Evolutionary conservation across 2,113 vertebrate species (phyloP), one percentile per base, ranked within the genome.

Genomic region (Martes martes): DNA sequence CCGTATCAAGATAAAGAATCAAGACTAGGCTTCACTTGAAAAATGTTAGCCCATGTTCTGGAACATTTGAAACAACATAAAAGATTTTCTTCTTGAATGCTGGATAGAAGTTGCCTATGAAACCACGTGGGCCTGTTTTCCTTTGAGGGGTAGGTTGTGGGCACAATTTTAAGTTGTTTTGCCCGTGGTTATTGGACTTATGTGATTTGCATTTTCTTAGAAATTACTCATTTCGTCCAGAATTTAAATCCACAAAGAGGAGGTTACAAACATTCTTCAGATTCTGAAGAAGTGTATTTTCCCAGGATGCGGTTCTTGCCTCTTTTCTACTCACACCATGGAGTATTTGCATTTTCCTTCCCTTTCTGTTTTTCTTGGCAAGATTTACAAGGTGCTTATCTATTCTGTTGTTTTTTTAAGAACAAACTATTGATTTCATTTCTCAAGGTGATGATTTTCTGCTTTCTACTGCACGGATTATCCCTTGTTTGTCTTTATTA

Each of bases 171-270:
- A 52, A 59, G 28, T 67, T 95, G 31, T 94, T 92, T 86, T 78
- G 57, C 10, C 21, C 31, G 19, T 42, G 61, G 13, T 61, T 91
- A 42, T 87, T 67, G 93, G 67, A 45, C 55, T 71, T 92, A 26
- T 39, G 82, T 86, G 52, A 69, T 86, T 94, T 89, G 23, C 36
- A 36, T 92, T 96, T 96, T 86, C 84, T 94, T 74, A 87, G 55
- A 84, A 92, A 81, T 88, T 50, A 81, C 67, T 94, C 89, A 63
- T 82, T 92, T 88, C 18, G 50, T 90, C 61, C 55, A 84, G 81
- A 88, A 78, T 92, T 92, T 95, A 87, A 96, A 73, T 87, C 36
- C 67, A 67, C 42, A 33, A 86, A 67, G 50, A 85, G 69, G 55
- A 94, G 92, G 71, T 80, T 92, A 39, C 92, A 73, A 82, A 81